Conservation (phyloP, 2,797 vertebrate species). For the Echiichthys vipera region DNA sequence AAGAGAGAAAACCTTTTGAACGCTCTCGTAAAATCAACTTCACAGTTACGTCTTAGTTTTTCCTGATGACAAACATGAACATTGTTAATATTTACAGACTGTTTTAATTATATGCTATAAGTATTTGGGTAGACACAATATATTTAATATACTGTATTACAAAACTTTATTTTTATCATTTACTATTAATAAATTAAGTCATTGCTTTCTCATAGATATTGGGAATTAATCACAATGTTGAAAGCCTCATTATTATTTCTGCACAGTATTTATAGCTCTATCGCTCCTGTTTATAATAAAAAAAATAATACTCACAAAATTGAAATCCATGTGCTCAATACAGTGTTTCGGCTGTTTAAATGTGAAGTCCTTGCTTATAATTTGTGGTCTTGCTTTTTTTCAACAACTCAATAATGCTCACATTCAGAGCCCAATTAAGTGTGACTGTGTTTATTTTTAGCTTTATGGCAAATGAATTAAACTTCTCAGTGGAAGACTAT, state of each 20-base stretch:
- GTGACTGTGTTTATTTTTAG: conserved; percentile 84
- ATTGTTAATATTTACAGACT: conserved; percentile 17
- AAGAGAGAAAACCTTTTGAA: conserved; percentile 52
- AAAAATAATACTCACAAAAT: conserved; percentile 47
- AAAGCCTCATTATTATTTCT: conserved; percentile 33
- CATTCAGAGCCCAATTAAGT: conserved; percentile 80
- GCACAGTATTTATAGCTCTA: conserved; percentile 21
- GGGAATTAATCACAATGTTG: conserved; percentile 40
- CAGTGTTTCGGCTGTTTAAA: conserved; percentile 59
- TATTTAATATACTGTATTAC: neutral
- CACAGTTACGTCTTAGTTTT: conserved; percentile 30
- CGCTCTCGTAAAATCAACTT: conserved; percentile 40
- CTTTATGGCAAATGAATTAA: conserved; percentile 82
- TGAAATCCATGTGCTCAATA: conserved; percentile 55
- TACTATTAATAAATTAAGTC: conserved; percentile 15
- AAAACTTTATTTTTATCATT: conserved; percentile 9
- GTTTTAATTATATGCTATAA: conserved; percentile 7
- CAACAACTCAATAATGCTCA: conserved; percentile 78
- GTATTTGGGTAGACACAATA: neutral
- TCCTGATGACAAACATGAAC: conserved; percentile 29
- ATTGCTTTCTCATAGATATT: conserved; percentile 16
- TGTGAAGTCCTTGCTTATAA: conserved; percentile 69
- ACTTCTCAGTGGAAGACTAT: conserved; percentile 82
- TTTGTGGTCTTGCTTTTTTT: conserved; percentile 70
- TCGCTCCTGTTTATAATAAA: conserved; percentile 27